Conservation (phyloP, 2,797 vertebrate species). For the Crenichthys baileyi region DNA sequence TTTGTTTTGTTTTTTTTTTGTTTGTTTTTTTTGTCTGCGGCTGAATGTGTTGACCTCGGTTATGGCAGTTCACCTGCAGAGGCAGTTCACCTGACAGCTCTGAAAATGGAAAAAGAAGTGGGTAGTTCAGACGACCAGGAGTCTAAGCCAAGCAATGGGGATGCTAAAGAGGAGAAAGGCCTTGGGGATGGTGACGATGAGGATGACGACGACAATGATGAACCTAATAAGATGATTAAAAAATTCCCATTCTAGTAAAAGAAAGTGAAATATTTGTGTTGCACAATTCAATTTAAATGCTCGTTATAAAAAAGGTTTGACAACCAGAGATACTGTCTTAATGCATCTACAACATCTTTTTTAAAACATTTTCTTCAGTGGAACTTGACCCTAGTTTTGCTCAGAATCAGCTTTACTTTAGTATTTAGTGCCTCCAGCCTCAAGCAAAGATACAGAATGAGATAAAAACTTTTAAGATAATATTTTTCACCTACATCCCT, state of each 20-base stretch:
- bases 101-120: slow-evolving; percentile 30
- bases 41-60: slow-evolving; percentile 11
- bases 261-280: background rate
- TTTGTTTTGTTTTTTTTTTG: background rate
- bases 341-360: background rate
- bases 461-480: background rate
- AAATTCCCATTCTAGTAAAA: background rate
- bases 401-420: background rate
- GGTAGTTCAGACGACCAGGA: slow-evolving; percentile 59
- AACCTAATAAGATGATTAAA: slow-evolving; percentile 27
- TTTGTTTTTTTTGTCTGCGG: slow-evolving; percentile 26
- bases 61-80: slow-evolving; percentile 56
- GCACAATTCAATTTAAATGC: background rate
- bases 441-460: background rate
- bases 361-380: background rate
- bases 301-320: background rate
- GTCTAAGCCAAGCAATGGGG: slow-evolving; percentile 55
- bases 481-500: background rate
- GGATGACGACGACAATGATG: background rate
- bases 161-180: slow-evolving; percentile 37
- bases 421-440: background rate
- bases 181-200: slow-evolving; percentile 28
- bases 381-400: background rate
- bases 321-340: slow-evolving; percentile 1
- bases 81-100: slow-evolving; percentile 46